phyloP scores from a whole-genome alignment of 2,797 vertebrate genomes.

The Sylvilagus floridanus region DNA sequence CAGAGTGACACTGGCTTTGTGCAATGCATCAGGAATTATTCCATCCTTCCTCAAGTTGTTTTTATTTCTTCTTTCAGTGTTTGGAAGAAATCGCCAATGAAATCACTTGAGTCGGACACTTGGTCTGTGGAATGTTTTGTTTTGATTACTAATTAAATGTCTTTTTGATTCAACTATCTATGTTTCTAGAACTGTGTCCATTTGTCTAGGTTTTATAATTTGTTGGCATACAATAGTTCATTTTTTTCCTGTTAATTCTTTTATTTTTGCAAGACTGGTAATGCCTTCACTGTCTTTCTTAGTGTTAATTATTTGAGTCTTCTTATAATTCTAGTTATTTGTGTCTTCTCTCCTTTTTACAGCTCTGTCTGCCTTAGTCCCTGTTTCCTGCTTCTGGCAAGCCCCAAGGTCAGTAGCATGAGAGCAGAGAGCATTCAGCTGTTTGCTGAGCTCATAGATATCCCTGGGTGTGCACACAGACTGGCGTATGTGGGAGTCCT shows the following conservation, averaged over 20 bases:
- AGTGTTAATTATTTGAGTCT: not conserved
- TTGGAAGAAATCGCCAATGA: slow-evolving; percentile 30
- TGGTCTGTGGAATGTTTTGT: slow-evolving; percentile 5
- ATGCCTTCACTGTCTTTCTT: not conserved
- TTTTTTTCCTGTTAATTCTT: not conserved
- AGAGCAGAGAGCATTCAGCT: not conserved
- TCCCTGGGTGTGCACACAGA: not conserved
- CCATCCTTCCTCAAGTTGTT: not conserved
- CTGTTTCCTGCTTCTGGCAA: not conserved
- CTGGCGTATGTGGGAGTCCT: not conserved
- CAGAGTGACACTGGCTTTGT: not conserved
- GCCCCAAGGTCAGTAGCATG: not conserved
- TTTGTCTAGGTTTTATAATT: slow-evolving; percentile 32
- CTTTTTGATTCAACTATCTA: not conserved
- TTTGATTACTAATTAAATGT: not conserved
- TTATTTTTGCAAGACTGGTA: not conserved
- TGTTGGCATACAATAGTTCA: not conserved
- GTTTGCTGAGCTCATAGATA: not conserved
- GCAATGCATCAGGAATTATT: not conserved
- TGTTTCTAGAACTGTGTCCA: not conserved
- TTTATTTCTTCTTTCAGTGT: not conserved
- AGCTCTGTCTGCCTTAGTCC: not conserved
- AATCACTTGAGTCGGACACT: not conserved
- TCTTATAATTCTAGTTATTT: not conserved
- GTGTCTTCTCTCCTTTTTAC: not conserved